These are phyloP conservation scores for Meiosimyza decipiens DNA, from an alignment of 2,888 invertebrate genomes.

Conservation along the genomic window DNA sequence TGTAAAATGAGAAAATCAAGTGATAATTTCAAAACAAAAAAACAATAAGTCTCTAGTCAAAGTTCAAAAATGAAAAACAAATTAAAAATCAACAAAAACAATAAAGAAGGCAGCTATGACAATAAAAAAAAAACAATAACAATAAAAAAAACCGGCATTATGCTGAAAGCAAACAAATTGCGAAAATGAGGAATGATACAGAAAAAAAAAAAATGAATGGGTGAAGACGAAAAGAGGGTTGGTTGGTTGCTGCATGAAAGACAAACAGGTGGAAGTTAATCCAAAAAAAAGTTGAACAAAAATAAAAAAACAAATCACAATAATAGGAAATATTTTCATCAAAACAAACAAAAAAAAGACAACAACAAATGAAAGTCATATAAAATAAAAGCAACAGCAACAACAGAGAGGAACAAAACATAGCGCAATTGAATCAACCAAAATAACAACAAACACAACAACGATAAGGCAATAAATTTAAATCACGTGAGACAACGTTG, in stretches of 20 bases:
- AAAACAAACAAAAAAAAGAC: background rate
- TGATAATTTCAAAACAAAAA: too few relatives aligned
- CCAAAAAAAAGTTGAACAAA: background rate
- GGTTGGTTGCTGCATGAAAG: background rate
- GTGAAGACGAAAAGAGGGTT: background rate
- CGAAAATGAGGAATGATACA: background rate
- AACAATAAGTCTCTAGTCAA: too few relatives aligned
- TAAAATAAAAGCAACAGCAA: background rate
- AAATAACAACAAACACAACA: background rate
- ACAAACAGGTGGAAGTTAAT: background rate
- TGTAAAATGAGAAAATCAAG: too few relatives aligned
- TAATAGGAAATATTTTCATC: background rate
- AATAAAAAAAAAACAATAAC: background rate
- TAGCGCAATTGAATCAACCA: background rate
- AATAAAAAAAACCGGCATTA: background rate
- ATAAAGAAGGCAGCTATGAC: too few relatives aligned
- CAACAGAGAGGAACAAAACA: background rate
- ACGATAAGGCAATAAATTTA: background rate
- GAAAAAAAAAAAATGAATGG: conserved; percentile 8
- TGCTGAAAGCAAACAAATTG: background rate
- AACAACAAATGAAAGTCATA: background rate
- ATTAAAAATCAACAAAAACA: too few relatives aligned
- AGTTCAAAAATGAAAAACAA: too few relatives aligned
- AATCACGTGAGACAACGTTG: background rate
- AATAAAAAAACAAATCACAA: background rate